These are phyloP conservation scores for Philopedon plagiatum DNA, from an alignment of 2,888 invertebrate genomes.

Conservation along the genomic window DNA sequence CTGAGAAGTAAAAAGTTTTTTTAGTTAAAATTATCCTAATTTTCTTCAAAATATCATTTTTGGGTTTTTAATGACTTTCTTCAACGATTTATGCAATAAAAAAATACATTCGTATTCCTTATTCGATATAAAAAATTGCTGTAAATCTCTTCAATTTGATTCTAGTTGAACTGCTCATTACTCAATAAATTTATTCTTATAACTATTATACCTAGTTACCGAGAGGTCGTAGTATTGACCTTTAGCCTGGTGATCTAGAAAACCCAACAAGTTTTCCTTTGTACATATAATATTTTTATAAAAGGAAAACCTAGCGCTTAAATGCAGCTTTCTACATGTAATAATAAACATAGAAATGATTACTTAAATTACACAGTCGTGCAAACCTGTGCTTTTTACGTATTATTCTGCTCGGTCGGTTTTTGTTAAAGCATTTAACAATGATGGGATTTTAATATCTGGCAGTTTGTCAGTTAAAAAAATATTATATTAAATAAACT, in stretches of 20 bases:
- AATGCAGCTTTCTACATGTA: not conserved
- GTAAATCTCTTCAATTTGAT: too few species aligned
- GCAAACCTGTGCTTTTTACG: not conserved
- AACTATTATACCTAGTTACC: not conserved
- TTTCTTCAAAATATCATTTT: too few species aligned
- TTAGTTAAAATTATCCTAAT: too few species aligned
- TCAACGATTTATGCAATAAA: too few species aligned
- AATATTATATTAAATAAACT: too few species aligned
- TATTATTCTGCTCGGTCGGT: not conserved
- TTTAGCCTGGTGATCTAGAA: constrained; percentile 5
- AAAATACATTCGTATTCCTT: too few species aligned
- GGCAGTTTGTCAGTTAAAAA: not conserved
- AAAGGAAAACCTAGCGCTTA: not conserved
- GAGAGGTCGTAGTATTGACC: constrained; percentile 4
- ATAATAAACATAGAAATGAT: not conserved
- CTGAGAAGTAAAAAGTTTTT: too few species aligned
- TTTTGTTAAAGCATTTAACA: not conserved
- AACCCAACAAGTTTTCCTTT: constrained; percentile 3
- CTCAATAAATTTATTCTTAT: too few species aligned
- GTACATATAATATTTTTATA: not conserved
- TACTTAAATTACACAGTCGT: not conserved
- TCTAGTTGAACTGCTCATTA: too few species aligned
- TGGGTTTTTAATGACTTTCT: too few species aligned
- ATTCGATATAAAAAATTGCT: too few species aligned
- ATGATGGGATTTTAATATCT: not conserved